These are phyloP conservation scores for Metopia argyrocephala DNA, from an alignment of 2,888 invertebrate genomes.

Conservation along the genomic window DNA sequence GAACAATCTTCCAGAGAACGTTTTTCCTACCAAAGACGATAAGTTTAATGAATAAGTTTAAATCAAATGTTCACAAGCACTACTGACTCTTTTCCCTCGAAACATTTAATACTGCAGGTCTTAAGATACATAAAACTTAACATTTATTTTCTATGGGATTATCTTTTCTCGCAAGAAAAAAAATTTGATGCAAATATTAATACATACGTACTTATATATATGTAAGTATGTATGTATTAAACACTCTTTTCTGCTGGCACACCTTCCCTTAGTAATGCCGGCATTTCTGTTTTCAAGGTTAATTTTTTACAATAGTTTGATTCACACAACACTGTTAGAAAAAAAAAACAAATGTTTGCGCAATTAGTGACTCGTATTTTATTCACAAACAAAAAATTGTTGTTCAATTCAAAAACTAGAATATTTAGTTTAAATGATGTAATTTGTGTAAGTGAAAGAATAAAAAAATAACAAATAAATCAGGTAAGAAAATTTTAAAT, in stretches of 20 bases:
- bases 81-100: too few species aligned
- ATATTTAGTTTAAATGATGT: constrained; percentile 4
- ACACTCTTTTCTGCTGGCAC: not conserved
- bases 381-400: not conserved
- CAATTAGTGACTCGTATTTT: not conserved
- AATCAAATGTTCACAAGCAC: too few species aligned
- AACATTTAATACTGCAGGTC: too few species aligned
- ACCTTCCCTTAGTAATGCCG: constrained; percentile 43
- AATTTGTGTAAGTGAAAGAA: not conserved
- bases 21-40: too few species aligned
- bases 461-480: not conserved
- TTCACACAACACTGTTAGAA: constrained; percentile 19
- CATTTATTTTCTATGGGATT: too few species aligned
- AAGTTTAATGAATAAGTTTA: too few species aligned
- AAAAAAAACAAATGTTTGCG: not conserved
- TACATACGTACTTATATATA: not conserved
- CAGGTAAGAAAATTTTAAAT: not conserved
- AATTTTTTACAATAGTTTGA: constrained; percentile 25
- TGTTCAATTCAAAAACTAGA: not conserved
- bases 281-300: constrained; percentile 48
- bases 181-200: not conserved
- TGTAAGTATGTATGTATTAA: not conserved
- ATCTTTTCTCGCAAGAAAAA: not conserved
- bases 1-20: too few species aligned
- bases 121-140: too few species aligned